These are phyloP conservation scores for Notechis scutatus DNA, from an alignment of 2,113 vertebrate genomes.

Conservation along the genomic window DNA sequence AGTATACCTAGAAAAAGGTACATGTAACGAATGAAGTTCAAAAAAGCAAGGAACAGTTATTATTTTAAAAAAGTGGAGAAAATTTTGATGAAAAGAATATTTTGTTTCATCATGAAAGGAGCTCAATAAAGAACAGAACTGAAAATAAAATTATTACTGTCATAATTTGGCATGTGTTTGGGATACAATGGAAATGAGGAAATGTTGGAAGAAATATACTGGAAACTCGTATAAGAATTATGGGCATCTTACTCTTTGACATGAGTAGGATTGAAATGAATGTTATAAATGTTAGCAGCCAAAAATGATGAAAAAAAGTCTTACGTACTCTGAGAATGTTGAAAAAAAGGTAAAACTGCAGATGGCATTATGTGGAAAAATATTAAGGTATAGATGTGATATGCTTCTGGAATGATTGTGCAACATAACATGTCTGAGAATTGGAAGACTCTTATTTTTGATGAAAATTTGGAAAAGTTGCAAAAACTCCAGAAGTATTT, in stretches of 20 bases:
- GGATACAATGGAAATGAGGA: background rate
- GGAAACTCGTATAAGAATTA: background rate
- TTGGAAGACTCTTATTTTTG: background rate
- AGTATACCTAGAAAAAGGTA: background rate
- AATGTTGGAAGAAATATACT: background rate
- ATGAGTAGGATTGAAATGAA: background rate
- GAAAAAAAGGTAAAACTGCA: background rate
- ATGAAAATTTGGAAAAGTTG: background rate
- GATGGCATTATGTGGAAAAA: background rate
- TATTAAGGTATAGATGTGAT: background rate
- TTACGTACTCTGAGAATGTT: background rate
- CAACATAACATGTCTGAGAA: background rate
- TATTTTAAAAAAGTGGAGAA: background rate
- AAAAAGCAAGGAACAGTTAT: background rate
- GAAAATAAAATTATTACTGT: background rate
- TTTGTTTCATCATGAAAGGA: background rate
- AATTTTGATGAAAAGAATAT: background rate
- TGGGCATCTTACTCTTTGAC: background rate
- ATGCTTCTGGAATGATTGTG: background rate
- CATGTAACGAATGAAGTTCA: background rate
- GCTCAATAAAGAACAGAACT: background rate
- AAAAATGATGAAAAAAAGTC: background rate
- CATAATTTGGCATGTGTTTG: background rate
- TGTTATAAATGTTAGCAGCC: background rate
- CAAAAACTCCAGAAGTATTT: background rate